A percentile compares a stretch with the other conserved stretches of the same genome.
Evolutionary conservation across 2,888 invertebrate genomes (phyloP).

Genomic region (Metellina segmentata): DNA sequence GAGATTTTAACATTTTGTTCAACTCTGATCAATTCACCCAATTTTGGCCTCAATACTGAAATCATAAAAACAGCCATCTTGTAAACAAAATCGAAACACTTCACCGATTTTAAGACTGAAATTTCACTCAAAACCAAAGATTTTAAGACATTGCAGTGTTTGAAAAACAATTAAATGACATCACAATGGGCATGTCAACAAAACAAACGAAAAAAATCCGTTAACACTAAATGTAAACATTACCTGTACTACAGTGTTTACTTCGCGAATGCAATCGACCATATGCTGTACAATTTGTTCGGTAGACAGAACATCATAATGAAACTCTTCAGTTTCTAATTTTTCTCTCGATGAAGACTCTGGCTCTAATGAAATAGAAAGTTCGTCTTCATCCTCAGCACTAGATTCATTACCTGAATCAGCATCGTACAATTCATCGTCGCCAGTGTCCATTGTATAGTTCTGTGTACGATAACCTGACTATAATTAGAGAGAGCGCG

Average conservation of each 20-base stretch:
- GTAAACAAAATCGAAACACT: too few species aligned
- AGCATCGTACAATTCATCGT: conserved; percentile 90
- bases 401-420: conserved; percentile 94
- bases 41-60: too few species aligned
- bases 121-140: too few species aligned
- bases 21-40: too few species aligned
- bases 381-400: conserved; percentile 85
- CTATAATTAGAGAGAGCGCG: background rate
- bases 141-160: too few species aligned
- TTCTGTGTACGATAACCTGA: background rate
- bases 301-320: conserved; percentile 95
- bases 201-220: conserved; percentile 18
- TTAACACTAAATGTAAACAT: conserved; percentile 74
- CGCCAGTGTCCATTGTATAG: conserved; percentile 93
- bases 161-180: too few species aligned
- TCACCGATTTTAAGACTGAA: too few species aligned
- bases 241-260: conserved; percentile 90
- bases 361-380: conserved; percentile 84
- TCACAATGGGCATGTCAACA: background rate
- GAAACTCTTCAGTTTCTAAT: conserved; percentile 90
- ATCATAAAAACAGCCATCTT: too few species aligned
- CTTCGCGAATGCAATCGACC: conserved; percentile 98
- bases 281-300: conserved; percentile 98
- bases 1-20: too few species aligned
- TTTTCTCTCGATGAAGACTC: conserved; percentile 81